Conservation (phyloP, 2,113 vertebrate genomes). For the Atractosteus spatula region DNA sequence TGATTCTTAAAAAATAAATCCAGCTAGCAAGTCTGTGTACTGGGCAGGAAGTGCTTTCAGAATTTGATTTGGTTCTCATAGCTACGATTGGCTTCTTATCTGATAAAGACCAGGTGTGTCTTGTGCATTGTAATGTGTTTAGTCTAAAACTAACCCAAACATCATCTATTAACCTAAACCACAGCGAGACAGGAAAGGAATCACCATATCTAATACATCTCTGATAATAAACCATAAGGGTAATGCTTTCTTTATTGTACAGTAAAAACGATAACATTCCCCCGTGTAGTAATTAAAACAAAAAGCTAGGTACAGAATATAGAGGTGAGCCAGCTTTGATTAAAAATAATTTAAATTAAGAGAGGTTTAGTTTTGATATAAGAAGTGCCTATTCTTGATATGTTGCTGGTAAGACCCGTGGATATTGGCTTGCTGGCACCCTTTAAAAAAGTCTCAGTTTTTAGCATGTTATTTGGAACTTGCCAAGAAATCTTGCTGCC, state of each 20-base stretch:
- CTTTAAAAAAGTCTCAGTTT: too few relatives aligned
- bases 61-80: conserved; percentile 59
- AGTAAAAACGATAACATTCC: conserved; percentile 39
- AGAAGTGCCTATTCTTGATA: too few relatives aligned
- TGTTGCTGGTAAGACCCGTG: too few relatives aligned
- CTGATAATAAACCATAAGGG: conserved; percentile 48
- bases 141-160: conserved; percentile 71
- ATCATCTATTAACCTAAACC: conserved; percentile 32
- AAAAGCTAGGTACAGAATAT: not conserved
- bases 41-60: conserved; percentile 53
- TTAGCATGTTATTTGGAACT: too few relatives aligned
- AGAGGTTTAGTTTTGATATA: not conserved
- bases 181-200: conserved; percentile 59
- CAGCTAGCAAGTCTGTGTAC: conserved; percentile 45
- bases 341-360: conserved; percentile 3
- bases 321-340: conserved; percentile 9
- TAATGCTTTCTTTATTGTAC: conserved; percentile 47
- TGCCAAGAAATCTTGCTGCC: too few relatives aligned
- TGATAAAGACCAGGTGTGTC: conserved; percentile 86
- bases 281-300: not conserved
- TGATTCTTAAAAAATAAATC: conserved; percentile 65
- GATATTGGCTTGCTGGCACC: too few relatives aligned
- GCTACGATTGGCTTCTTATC: conserved; percentile 56
- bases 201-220: conserved; percentile 14
- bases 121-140: conserved; percentile 76